Conservation (phyloP, 2,888 invertebrate genomes). For the Agrochola circellaris region DNA sequence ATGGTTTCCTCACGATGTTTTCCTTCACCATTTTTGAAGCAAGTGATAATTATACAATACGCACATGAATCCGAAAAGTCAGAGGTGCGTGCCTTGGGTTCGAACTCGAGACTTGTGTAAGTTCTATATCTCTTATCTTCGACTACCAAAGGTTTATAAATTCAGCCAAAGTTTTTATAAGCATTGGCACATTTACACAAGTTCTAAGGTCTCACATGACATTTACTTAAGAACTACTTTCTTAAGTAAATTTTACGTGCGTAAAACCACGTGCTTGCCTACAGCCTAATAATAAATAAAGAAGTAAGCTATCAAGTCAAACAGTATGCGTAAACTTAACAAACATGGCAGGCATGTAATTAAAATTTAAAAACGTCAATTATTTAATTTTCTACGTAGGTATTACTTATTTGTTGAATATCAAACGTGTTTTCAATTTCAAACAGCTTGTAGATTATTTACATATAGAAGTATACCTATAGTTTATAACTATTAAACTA, state of each 20-base stretch:
- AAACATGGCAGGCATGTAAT: conserved; percentile 12
- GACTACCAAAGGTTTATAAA: not conserved
- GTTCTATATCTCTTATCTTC: not conserved
- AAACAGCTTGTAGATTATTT: conserved; percentile 28
- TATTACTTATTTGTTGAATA: conserved; percentile 38
- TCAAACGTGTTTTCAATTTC: conserved; percentile 40
- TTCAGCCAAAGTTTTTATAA: not conserved
- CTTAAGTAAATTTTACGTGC: not conserved
- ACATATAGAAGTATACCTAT: conserved; percentile 17
- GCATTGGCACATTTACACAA: not conserved
- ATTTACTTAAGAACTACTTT: no score
- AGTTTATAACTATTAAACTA: conserved; percentile 9
- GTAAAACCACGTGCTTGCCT: not conserved
- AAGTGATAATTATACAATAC: no score
- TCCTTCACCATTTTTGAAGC: no score
- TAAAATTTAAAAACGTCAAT: conserved; percentile 37
- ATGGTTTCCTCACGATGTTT: no score
- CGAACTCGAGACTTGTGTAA: not conserved
- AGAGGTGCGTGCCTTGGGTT: no score
- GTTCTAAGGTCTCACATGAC: no score
- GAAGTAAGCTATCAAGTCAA: conserved; percentile 11
- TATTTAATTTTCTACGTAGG: conserved; percentile 22
- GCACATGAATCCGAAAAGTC: no score
- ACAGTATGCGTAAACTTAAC: conserved; percentile 35
- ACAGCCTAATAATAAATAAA: conserved; percentile 3